A percentile compares a stretch with the other conserved stretches of the same genome.
Conservation (phyloP, 2,113 vertebrate species). For the Notothenia rossii region DNA sequence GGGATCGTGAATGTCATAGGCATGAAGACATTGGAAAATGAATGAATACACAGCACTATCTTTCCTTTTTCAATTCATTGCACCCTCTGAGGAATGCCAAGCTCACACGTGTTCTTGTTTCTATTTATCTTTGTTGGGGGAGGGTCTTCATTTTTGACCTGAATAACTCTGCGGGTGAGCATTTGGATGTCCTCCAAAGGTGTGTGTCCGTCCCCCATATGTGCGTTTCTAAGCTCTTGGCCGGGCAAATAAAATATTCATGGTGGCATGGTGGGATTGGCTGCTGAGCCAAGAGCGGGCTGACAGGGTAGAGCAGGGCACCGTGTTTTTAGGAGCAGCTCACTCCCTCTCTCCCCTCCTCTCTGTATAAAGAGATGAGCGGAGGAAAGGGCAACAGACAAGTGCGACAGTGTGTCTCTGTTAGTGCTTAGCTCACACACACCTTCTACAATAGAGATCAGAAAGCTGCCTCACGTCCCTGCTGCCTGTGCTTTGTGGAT, state of each 20-base stretch:
- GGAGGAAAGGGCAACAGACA: constrained; percentile 62
- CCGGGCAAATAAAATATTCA: constrained; percentile 80
- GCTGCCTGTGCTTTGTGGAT: constrained; percentile 51
- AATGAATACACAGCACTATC: constrained; percentile 44
- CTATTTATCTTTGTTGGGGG: constrained; percentile 65
- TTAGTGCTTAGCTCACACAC: constrained; percentile 41
- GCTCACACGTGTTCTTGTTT: constrained; percentile 62
- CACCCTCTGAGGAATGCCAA: constrained; percentile 41
- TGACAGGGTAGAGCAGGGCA: constrained; percentile 69
- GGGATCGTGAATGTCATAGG: constrained; percentile 52
- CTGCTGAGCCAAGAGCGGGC: constrained; percentile 72
- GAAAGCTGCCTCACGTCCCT: constrained; percentile 36
- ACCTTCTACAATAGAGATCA: constrained; percentile 38
- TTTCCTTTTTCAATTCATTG: constrained; percentile 38
- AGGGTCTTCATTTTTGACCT: constrained; percentile 73
- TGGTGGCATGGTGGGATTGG: constrained; percentile 78
- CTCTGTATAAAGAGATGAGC: constrained; percentile 76
- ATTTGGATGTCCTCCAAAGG: constrained; percentile 72
- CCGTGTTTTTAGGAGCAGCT: constrained; percentile 60
- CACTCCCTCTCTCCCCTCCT: constrained; percentile 33
- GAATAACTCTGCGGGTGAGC: constrained; percentile 75
- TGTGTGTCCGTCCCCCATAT: constrained; percentile 52
- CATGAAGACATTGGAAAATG: constrained; percentile 12
- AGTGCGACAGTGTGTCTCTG: constrained; percentile 58
- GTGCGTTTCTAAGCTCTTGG: constrained; percentile 73